phyloP scores from a whole-genome alignment of 2,888 invertebrate species.

The Suillia variegata region DNA sequence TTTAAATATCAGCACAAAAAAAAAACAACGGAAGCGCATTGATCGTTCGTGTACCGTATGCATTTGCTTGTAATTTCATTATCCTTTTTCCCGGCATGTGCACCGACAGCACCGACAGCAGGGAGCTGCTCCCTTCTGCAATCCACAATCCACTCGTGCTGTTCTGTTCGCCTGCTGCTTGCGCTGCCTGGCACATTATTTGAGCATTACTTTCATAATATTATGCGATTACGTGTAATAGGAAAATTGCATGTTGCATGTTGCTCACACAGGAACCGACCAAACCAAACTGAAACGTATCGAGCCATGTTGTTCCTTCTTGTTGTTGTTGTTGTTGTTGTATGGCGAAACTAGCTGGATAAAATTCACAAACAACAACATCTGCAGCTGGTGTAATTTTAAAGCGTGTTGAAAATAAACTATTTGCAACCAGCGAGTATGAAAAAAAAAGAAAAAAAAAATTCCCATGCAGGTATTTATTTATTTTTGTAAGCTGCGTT shows the following conservation, averaged over 20 bases:
- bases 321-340: too few relatives aligned
- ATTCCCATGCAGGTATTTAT: too few relatives aligned
- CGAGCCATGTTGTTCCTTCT: too few relatives aligned
- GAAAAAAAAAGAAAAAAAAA: too few relatives aligned
- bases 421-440: not conserved
- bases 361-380: not conserved
- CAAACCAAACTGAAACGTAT: too few relatives aligned
- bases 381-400: not conserved
- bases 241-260: constrained; percentile 3
- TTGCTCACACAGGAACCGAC: not conserved
- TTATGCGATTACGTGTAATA: constrained; percentile 3
- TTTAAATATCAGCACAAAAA: too few relatives aligned
- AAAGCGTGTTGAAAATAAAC: not conserved
- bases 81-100: not conserved
- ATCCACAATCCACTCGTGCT: not conserved
- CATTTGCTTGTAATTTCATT: not conserved
- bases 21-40: too few relatives aligned
- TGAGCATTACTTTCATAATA: constrained; percentile 1
- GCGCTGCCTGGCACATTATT: not conserved
- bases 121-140: not conserved
- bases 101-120: too few relatives aligned
- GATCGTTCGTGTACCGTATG: not conserved
- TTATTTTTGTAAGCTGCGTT: too few relatives aligned
- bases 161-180: not conserved
- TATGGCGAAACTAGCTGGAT: not conserved